A percentile compares a stretch with the other conserved stretches of the same genome.
phyloP scores from a whole-genome alignment of 1,140 invertebrate species.

The Heliconius hewitsoni region DNA sequence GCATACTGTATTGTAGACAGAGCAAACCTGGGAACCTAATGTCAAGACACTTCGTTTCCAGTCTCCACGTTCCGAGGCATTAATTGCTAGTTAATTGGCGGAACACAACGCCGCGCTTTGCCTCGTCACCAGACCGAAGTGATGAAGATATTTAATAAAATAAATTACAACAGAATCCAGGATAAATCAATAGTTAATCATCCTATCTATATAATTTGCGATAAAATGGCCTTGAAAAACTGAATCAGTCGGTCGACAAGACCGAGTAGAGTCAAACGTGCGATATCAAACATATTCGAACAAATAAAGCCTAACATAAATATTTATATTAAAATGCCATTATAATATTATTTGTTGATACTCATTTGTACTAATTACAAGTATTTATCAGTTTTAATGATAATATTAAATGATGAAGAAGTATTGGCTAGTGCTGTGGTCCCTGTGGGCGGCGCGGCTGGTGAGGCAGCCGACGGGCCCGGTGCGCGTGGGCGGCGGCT shows the following conservation, averaged over 20 bases:
- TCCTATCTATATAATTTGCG: background rate
- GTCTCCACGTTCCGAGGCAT: no score
- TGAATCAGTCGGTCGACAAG: conserved; percentile 1
- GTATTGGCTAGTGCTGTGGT: conserved; percentile 66
- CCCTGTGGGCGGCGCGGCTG: conserved; percentile 61
- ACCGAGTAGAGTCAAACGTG: conserved; percentile 1
- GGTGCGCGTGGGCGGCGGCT: conserved; percentile 47
- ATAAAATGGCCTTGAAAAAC: conserved; percentile 7
- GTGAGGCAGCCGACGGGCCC: conserved; percentile 53
- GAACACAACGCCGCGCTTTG: no score
- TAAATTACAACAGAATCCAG: background rate
- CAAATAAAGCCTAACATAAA: background rate
- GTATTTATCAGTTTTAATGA: background rate
- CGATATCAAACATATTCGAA: background rate
- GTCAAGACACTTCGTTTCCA: no score
- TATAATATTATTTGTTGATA: background rate
- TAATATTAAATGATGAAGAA: conserved; percentile 31
- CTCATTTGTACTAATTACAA: background rate
- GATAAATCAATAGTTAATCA: background rate
- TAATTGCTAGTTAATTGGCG: no score
- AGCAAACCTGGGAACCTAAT: no score
- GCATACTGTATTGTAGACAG: no score
- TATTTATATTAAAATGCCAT: conserved; percentile 5
- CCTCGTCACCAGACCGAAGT: no score
- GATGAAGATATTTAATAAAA: background rate